Base-by-base conservation (phyloP, 2,797 vertebrate species). In the Gallinago stenura region DNA sequence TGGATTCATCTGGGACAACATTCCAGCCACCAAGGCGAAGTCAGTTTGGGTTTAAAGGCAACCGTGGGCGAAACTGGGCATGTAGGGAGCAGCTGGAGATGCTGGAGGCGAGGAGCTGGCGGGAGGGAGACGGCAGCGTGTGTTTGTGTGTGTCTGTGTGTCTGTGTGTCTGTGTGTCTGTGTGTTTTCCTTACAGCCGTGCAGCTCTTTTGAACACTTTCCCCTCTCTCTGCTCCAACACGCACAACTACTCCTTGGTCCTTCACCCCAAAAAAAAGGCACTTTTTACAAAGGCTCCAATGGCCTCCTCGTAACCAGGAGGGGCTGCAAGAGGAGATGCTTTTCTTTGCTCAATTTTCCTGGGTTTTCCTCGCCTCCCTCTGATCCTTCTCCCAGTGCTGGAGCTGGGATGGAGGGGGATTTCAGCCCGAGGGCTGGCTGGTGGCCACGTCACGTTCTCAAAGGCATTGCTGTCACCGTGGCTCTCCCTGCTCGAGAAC, bases 41-140 rank as follows among this genome's bases (percentile, higher is more conserved):
- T 80, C 62, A 54, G 72, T 83, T 90, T 64, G 91, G 80, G 77
- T 95, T 96, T 86, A 89, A 93, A 88, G 75, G 92, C 95, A 95
- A 39, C 83, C 81, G 45, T 39, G 95, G 97, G 96, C 81, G 93
- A 97, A 97, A 97, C 96, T 12, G 1, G 97, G 93, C 96, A 87
- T 69, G 96, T 93, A 37, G 70, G 83, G 90, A 97, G 91, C 83
- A 73, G 94, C 54, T 12, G 1, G 10, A 69, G 80, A 41, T 1
- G 83, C 95, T 96, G 4, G 70, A 75, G 91, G 96, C 90, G 0
- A 87, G 69, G 68, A 94, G 91, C 72, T 89, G 90, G 61, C 26
- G 5, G 80, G 8, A 30, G 83, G 77, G 8, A 30, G 83, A 73
- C 45, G 7, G 83, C 83, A 54, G 61, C 2, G 20, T 21, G 60